Conservation (phyloP, 2,888 invertebrate species). For the Athalia rosae region DNA sequence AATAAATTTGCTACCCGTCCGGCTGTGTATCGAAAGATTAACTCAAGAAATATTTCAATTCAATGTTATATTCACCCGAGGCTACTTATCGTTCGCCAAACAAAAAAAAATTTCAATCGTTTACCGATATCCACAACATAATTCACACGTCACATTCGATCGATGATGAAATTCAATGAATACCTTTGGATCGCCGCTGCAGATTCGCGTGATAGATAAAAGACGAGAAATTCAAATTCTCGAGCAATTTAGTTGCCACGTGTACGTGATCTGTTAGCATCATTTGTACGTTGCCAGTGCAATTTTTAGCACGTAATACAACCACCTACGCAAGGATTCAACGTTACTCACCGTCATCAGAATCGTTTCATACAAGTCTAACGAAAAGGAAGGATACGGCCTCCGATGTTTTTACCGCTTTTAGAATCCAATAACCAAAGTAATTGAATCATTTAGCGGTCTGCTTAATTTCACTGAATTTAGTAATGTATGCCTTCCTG, state of each 20-base stretch:
- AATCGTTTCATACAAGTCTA: not conserved
- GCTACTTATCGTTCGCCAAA: too few species aligned
- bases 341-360: not conserved
- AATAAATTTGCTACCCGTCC: constrained; percentile 10
- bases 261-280: constrained; percentile 27
- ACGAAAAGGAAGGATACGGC: not conserved
- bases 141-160: too few species aligned
- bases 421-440: not conserved
- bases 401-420: not conserved
- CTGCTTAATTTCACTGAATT: not conserved
- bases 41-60: constrained; percentile 7
- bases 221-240: constrained; percentile 6
- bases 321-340: not conserved
- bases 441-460: not conserved
- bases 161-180: too few species aligned
- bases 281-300: not conserved
- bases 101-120: too few species aligned
- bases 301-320: constrained; percentile 13
- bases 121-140: too few species aligned
- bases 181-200: not conserved
- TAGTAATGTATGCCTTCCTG: not conserved
- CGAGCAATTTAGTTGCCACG: not conserved
- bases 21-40: constrained; percentile 16
- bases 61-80: constrained; percentile 2
- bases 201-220: not conserved